Percentiles rank a stretch among this genome's conserved stretches.
Conservation (phyloP, 2,888 invertebrate species). For the Thyatira batis region DNA sequence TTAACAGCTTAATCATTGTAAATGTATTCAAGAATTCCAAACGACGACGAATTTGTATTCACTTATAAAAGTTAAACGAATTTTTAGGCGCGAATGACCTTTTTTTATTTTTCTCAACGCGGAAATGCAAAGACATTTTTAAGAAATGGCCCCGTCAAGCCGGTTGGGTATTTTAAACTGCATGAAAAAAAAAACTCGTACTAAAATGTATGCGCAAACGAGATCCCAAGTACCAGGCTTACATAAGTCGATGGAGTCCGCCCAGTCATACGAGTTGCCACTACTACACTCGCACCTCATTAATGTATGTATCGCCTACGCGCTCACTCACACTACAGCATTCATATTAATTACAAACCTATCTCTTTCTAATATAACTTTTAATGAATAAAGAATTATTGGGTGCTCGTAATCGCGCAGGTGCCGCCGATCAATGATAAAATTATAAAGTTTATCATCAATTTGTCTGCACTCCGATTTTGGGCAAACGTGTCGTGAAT, state of each 20-base stretch:
- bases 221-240: slow-evolving; percentile 73
- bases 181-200: slow-evolving; percentile 67
- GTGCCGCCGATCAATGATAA: slow-evolving; percentile 36
- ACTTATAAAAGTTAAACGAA: slow-evolving; percentile 36
- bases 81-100: slow-evolving; percentile 69
- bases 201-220: slow-evolving; percentile 78
- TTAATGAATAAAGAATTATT: slow-evolving; percentile 37
- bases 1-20: slow-evolving; percentile 46
- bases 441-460: slow-evolving; percentile 42
- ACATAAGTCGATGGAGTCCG: slow-evolving; percentile 58
- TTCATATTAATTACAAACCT: slow-evolving; percentile 56
- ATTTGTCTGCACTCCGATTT: slow-evolving; percentile 44
- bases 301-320: slow-evolving; percentile 58
- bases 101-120: slow-evolving; percentile 72
- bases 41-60: slow-evolving; percentile 36
- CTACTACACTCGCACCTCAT: slow-evolving; percentile 51
- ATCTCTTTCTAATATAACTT: slow-evolving; percentile 61
- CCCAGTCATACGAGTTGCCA: slow-evolving; percentile 56
- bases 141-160: slow-evolving; percentile 68
- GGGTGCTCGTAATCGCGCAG: slow-evolving; percentile 28
- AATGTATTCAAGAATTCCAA: slow-evolving; percentile 41
- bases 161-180: slow-evolving; percentile 73
- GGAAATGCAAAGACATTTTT: slow-evolving; percentile 77
- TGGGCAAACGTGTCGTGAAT: slow-evolving; percentile 45
- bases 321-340: slow-evolving; percentile 47